Evolutionary conservation across 1,140 invertebrate genomes (phyloP), one percentile per base, ranked within the genome.

Genomic region (Mesaphorura yosii): DNA sequence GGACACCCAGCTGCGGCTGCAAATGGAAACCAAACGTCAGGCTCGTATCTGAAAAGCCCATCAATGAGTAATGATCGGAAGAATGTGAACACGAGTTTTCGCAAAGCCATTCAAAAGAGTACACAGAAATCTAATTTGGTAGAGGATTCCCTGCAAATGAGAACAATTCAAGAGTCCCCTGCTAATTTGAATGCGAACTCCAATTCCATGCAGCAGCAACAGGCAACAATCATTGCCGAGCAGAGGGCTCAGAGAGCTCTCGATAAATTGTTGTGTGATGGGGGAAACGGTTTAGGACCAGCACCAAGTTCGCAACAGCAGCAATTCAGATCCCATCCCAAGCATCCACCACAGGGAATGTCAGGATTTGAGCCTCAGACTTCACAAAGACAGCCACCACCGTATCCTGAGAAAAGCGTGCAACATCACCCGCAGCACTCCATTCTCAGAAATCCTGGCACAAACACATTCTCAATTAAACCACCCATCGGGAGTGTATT

Each of bases 31-130:
- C 44, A 23, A 17, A 15, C 46, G 7, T 10, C 12, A 5, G 42
- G 27, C 7, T 29, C 27, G 7, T n/a, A 45, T 15, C 31, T 31
- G 19, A 55, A 51, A 39, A 59, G 53, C 48, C 52, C 52, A 5
- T 37, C 40, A n/a, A 51, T 55, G 48, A 55, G 23, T n/a, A n/a
- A 10, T 47, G 57, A 59, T 25, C 27, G 58, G 29, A 63, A 63
- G 46, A 58, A 64, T 53, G 61, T 64, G 6, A 65, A 66, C 51
- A 64, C 61, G 17, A 66, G 64, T 48, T 65, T 64, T 44, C 53
- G 65, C 27, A 66, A 62, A 53, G 65, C 64, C 5, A 63, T 66
- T 48, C 64, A 66, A 29, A 58, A 65, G 44, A 65, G 57, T 40
- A 59, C 63, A 7, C 59, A 62, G 45, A 66, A 66, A 40, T 57